Evolutionary conservation across 2,888 invertebrate species (phyloP), one percentile per base, ranked within the genome.

Genomic region (Hylaea fasciaria): DNA sequence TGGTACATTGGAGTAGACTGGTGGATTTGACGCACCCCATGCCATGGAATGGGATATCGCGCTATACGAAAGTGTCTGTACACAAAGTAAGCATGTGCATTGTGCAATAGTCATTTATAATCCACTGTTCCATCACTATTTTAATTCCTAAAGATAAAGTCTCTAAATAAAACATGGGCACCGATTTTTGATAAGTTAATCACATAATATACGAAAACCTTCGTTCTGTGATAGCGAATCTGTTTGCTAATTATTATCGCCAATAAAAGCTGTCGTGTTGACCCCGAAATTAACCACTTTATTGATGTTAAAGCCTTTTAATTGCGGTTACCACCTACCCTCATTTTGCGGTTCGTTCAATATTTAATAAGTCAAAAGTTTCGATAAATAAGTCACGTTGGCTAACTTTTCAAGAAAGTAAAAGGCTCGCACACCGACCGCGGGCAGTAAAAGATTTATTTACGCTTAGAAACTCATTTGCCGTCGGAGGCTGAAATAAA

Each of bases 381-480:
- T 22, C n/a, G n/a, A n/a, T n/a, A n/a, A 22, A 22, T 35, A 35
- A 35, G 35, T 35, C 9, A 35, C 11, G 11, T 35, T 11, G 11
- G 16, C 0, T 62, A 57, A 57, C 58, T 47, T 55, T 28, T 2
- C n/a, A 62, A 62, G 56, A 61, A 59, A 66, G 81, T 80, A 83
- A 83, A 77, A 73, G 69, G 79, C 76, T 74, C 76, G 66, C 68
- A 71, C 76, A 71, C 76, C 58, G 70, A 70, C 69, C 65, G 72
- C 65, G 73, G 74, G 70, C 74, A 78, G 72, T 76, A 76, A 80
- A 78, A 84, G 83, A 85, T 89, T 87, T 87, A 88, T 88, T 84
- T 79, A 78, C 86, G 84, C 83, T 89, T 85, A 89, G 86, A 85
- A 87, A 83, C 89, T 88, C 89, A 86, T 89, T 89, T 88, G 82